Percentiles rank a stretch among this genome's conserved stretches.
Conservation (phyloP, 2,113 vertebrate genomes). For the Emydura subglobosa region DNA sequence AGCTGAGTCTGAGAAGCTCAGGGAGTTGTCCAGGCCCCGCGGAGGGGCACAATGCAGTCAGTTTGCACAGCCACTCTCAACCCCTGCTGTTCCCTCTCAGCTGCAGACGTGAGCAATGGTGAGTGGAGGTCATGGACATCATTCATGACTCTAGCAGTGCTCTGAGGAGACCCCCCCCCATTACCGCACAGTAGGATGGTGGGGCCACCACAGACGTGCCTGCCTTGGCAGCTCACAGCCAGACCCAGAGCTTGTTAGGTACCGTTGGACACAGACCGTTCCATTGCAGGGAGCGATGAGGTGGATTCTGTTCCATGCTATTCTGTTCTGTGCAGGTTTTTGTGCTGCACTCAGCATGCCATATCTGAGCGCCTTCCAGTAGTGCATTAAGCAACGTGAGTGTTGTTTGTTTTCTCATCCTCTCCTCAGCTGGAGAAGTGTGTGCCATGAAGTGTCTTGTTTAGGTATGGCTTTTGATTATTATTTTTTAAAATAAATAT, state of each 20-base stretch:
- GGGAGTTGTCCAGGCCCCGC: background rate
- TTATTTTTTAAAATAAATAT: background rate
- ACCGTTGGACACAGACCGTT: background rate
- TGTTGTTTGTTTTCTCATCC: background rate
- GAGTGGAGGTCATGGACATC: background rate
- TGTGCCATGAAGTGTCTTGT: background rate
- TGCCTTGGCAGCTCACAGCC: background rate
- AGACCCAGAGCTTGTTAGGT: background rate
- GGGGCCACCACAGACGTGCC: background rate
- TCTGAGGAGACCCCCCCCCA: background rate
- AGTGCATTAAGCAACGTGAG: background rate
- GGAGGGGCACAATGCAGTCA: background rate
- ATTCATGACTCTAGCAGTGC: too few species aligned
- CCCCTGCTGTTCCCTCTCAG: background rate
- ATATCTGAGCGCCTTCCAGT: background rate
- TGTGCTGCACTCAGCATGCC: background rate
- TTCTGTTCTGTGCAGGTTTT: background rate
- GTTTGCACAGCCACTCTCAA: background rate
- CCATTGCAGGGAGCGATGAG: background rate
- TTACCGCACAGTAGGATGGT: background rate
- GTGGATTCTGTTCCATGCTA: background rate
- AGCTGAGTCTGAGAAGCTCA: background rate
- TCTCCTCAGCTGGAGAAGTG: background rate
- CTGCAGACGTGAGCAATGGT: background rate
- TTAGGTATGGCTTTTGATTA: background rate